Evolutionary conservation across 2,113 vertebrate genomes (phyloP).

Genomic region (Myotis davidii): DNA sequence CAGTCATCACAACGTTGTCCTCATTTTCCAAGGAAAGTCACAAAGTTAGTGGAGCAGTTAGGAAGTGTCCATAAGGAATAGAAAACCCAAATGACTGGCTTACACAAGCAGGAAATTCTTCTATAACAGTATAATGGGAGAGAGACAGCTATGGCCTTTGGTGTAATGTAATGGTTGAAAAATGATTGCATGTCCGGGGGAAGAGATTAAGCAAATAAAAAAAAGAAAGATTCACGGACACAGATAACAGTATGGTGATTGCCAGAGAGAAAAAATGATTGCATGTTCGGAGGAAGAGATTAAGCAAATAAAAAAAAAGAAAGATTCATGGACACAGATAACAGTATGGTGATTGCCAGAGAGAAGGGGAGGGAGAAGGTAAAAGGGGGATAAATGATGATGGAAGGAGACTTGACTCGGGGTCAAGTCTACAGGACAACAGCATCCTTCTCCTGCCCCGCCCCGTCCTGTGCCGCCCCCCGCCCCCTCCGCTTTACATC

Average conservation of each 20-base stretch:
- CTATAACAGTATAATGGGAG: background rate
- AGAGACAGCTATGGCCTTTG: background rate
- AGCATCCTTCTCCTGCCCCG: no score
- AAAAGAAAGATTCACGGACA: no score
- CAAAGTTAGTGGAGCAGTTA: background rate
- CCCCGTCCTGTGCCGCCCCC: no score
- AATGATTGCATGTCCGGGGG: background rate
- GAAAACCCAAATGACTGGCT: background rate
- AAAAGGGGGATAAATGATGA: background rate
- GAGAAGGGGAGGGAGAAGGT: background rate
- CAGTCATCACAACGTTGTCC: background rate
- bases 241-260: background rate
- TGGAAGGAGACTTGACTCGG: background rate
- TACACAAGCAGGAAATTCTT: background rate
- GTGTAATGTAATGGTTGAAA: background rate
- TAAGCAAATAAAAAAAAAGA: background rate
- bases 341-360: background rate
- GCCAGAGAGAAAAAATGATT: background rate
- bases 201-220: background rate
- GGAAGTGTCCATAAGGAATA: background rate
- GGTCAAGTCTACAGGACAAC: background rate
- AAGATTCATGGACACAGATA: no score
- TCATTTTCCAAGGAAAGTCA: background rate
- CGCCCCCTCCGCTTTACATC: no score
- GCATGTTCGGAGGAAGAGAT: background rate